phyloP scores from a whole-genome alignment of 2,888 invertebrate species.

The Copidosoma aretas region DNA sequence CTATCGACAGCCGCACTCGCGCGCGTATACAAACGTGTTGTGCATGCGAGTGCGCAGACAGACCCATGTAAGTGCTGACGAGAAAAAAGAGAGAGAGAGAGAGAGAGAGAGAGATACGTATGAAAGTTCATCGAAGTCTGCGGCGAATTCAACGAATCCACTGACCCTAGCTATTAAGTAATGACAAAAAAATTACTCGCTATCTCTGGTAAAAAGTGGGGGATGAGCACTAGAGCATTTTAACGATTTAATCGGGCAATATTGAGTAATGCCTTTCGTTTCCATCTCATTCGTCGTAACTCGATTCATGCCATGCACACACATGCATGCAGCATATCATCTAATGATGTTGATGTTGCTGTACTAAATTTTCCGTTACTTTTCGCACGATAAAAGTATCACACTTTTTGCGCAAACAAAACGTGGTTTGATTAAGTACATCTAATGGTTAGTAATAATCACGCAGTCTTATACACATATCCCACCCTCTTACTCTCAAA shows the following conservation, averaged over 20 bases:
- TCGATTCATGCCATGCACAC: background rate
- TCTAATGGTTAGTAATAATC: no score
- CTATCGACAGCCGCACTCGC: background rate
- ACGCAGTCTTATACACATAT: no score
- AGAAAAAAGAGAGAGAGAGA: no score
- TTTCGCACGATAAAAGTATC: no score
- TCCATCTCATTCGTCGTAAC: background rate
- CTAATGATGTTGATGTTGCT: no score
- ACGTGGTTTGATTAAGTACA: no score
- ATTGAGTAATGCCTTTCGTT: slow-evolving; percentile 16
- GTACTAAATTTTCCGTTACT: no score
- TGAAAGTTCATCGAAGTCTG: background rate
- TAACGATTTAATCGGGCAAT: slow-evolving; percentile 23
- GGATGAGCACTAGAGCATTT: slow-evolving; percentile 1
- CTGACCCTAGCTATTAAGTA: background rate
- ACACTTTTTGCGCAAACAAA: no score
- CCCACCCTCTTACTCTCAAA: no score
- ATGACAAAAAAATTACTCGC: slow-evolving; percentile 10
- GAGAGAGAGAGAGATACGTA: background rate
- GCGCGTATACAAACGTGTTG: background rate
- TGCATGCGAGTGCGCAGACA: no score
- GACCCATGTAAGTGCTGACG: no score
- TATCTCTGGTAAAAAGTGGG: slow-evolving; percentile 19
- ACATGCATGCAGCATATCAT: background rate
- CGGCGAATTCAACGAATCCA: background rate